Evolutionary conservation across 2,888 invertebrate species (phyloP), one percentile per base, ranked within the genome.

Genomic region (Drosophila meridiana): DNA sequence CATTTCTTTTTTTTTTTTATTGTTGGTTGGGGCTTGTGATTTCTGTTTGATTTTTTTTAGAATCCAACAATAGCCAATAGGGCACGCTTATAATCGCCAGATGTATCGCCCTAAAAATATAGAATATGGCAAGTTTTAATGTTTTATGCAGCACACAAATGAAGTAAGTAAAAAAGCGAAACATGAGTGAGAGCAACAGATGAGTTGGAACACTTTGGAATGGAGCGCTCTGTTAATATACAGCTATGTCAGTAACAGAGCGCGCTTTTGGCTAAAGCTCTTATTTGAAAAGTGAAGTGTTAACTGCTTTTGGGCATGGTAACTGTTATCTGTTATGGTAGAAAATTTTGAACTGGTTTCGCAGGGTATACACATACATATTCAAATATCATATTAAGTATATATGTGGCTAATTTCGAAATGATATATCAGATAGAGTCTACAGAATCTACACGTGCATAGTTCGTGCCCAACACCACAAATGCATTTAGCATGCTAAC

Each of bases 31-130:
- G 58, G 53, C 60, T 48, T 79, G 62, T 74, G 70, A 81, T 66
- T 71, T 76, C 76, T 52, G 32, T 52, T 52, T 11, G 11, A 52
- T 79, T 83, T 76, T 84, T 90, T 84, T 90, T 93, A 92, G 91
- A 83, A 91, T 92, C 93, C 96, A 94, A 97, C 95, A 93, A 98
- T 94, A 91, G 97, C 96, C 94, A 98, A 95, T 92, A 98, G 95
- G 92, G 97, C 96, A 94, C 96, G 96, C 95, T 96, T 97, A 95
- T 98, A 98, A 95, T 98, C 97, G 91, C 98, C 98, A 92, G 97
- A 97, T 82, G 97, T 97, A 94, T 98, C 98, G 92, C 96, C 97
- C 97, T 97, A 96, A 92, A 96, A 93, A 87, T 89, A 90, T 82
- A 82, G 80, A 83, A 86, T 86, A 80, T 80, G 80, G 74, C 90